Conservation (phyloP, 1,140 invertebrate genomes). For the Apis florea region DNA sequence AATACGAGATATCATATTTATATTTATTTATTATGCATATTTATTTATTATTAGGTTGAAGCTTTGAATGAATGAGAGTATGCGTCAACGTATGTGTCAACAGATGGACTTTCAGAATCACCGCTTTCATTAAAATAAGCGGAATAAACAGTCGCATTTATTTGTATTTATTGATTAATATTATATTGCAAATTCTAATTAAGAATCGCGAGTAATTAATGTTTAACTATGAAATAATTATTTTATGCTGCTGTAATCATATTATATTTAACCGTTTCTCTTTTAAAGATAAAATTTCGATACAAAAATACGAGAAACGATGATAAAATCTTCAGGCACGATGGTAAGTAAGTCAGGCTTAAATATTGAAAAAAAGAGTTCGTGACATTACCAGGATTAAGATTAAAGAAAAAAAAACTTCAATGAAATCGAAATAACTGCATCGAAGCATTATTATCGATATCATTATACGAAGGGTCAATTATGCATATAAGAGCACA, state of each 20-base stretch:
- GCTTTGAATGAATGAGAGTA: background rate
- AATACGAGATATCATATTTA: background rate
- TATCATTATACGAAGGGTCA: too few relatives aligned
- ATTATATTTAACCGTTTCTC: background rate
- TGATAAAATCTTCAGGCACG: too few relatives aligned
- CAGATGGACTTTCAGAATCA: background rate
- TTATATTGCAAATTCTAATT: background rate
- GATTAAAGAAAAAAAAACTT: too few relatives aligned
- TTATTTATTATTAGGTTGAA: background rate
- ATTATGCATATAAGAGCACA: too few relatives aligned
- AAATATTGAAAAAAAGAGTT: background rate
- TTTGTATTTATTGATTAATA: slow-evolving; percentile 18
- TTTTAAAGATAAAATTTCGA: background rate
- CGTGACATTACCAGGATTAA: too few relatives aligned
- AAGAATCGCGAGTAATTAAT: background rate
- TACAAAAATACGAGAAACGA: background rate
- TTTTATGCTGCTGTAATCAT: background rate
- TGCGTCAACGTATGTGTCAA: too few relatives aligned
- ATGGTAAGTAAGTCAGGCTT: background rate
- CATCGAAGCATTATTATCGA: too few relatives aligned
- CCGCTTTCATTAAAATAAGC: background rate
- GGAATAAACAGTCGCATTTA: background rate
- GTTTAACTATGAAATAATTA: background rate
- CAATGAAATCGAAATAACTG: too few relatives aligned
- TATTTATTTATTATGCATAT: background rate